Conservation (phyloP, 1,140 invertebrate species). For the Chionoecetes opilio region DNA sequence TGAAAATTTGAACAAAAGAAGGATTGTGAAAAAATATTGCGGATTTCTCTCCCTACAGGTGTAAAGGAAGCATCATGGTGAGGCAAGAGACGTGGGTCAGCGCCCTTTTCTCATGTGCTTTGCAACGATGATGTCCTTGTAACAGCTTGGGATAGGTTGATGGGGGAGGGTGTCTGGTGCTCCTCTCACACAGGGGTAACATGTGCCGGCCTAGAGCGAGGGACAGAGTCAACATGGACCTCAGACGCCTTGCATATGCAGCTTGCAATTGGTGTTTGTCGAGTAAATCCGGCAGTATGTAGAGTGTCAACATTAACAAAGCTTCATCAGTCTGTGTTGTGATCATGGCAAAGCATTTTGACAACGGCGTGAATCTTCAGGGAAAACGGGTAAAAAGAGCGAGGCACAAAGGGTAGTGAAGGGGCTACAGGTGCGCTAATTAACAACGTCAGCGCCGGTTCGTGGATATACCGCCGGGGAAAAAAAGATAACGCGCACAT, state of each 20-base stretch:
- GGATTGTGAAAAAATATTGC: not conserved
- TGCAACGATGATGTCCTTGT: no score
- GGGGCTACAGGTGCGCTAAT: not conserved
- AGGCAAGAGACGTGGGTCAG: no score
- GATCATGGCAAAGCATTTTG: constrained; percentile 29
- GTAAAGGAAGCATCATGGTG: not conserved
- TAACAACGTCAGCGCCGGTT: not conserved
- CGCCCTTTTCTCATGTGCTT: no score
- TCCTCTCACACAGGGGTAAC: not conserved
- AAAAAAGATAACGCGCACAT: not conserved
- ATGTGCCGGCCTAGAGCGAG: not conserved
- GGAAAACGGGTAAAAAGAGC: not conserved
- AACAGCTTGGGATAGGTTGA: no score
- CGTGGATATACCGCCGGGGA: not conserved
- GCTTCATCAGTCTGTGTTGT: constrained; percentile 18
- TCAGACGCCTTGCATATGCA: constrained; percentile 27
- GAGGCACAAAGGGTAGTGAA: not conserved
- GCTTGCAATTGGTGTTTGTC: constrained; percentile 28
- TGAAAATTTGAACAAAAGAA: not conserved
- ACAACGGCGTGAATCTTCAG: not conserved
- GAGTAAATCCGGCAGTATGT: constrained; percentile 19
- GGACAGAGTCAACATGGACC: not conserved
- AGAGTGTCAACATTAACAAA: constrained; percentile 1
- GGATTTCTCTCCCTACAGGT: not conserved
- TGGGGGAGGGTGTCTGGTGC: no score